phyloP scores from a whole-genome alignment of 2,888 invertebrate species.

The Scotopteryx bipunctaria region DNA sequence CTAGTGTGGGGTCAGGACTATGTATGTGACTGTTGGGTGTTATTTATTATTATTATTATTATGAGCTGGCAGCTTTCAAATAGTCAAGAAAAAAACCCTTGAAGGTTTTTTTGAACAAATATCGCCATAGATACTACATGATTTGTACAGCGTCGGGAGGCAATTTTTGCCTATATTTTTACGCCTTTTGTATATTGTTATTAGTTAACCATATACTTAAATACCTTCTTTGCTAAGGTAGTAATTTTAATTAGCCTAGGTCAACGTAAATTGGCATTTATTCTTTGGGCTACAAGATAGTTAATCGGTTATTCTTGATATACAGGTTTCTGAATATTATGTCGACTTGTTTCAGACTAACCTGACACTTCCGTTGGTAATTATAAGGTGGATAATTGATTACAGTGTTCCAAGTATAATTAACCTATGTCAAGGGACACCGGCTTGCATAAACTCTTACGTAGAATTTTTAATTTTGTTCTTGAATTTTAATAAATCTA shows the following conservation, averaged over 20 bases:
- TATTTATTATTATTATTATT: too few species aligned
- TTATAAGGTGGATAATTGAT: slow-evolving; percentile 1
- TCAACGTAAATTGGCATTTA: slow-evolving; percentile 39
- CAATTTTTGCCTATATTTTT: too few species aligned
- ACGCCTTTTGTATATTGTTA: too few species aligned
- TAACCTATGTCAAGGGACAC: slow-evolving; percentile 68
- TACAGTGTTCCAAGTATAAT: background rate
- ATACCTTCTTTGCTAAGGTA: background rate
- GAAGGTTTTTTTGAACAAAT: background rate
- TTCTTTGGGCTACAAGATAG: slow-evolving; percentile 39
- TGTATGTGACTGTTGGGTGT: too few species aligned
- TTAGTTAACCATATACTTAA: too few species aligned
- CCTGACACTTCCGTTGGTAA: background rate
- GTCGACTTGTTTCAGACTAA: background rate
- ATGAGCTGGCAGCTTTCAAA: too few species aligned
- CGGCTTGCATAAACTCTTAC: slow-evolving; percentile 50
- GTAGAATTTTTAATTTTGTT: slow-evolving; percentile 41
- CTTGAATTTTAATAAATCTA: slow-evolving; percentile 8
- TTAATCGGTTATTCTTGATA: slow-evolving; percentile 15
- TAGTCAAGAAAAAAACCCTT: too few species aligned
- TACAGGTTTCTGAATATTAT: background rate
- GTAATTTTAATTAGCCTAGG: background rate
- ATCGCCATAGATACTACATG: too few species aligned
- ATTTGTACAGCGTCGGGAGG: too few species aligned
- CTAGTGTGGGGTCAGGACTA: too few species aligned